Base-by-base conservation (phyloP, 2,797 vertebrate genomes). In the Parotocinclus haroldoi region DNA sequence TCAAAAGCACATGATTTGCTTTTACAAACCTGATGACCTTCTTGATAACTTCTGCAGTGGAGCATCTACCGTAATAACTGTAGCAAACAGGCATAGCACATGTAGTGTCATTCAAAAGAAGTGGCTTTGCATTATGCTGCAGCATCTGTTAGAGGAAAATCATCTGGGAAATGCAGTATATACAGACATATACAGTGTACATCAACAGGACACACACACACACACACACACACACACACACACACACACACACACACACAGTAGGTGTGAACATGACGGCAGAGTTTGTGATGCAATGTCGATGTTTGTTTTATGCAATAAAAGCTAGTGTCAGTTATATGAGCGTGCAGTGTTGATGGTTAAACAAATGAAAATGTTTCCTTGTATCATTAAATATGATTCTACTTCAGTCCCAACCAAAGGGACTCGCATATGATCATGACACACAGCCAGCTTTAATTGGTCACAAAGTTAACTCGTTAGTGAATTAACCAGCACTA, bases 301-400 rank as follows among this genome's bases (percentile, higher is more conserved):
- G 12, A 37, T 66, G 63, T 46, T 40, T 45, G 7, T 19, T 63
- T 50, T 50, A 50, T 50, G 48, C 48, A 50, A 50, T 50, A 50
- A n/a, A 50, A 50, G 48, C 14, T 0, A 16, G 14, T 16, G 14
- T 50, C 48, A 50, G 48, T 50, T 46, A 11, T 11, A 16, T 42
- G 40, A 42, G 40, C 40, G 10, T 50, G 14, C 36, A 19, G 60
- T 52, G 49, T 63, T 27, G 19, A 36, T 63, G 49, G n/a, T 46
- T 14, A 50, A 50, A 4, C 14, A 6, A 1, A 50, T n/a, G 2
- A 42, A 42, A 8, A 42, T 11, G 10, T 11, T 42, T 42, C 40
- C 40, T 42, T 11, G 8, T 42, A 42, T 42, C 10, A 42, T 42
- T 42, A 9, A 42, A 1, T 42, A 42, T 42, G 8, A 42, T 42